These are phyloP conservation scores for Melanogrammus aeglefinus DNA, from an alignment of 2,797 vertebrate species.

Conservation along the genomic window DNA sequence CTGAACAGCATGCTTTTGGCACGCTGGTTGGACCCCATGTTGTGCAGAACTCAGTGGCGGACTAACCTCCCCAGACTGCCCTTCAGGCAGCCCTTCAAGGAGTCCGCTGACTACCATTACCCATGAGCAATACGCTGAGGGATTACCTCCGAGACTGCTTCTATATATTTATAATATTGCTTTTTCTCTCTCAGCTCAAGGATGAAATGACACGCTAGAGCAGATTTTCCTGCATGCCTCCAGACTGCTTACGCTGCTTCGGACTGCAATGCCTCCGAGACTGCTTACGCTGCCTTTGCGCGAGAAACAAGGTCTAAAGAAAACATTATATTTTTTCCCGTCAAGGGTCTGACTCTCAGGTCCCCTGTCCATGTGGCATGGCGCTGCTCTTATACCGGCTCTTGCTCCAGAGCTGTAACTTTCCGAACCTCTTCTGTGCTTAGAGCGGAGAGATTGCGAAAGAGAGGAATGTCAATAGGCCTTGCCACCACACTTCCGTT, in stretches of 20 bases:
- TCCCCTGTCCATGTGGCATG: not conserved
- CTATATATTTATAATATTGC: too few species aligned
- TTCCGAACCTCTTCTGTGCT: not conserved
- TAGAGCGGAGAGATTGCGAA: conserved; percentile 23
- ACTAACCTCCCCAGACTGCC: too few species aligned
- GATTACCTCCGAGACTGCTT: too few species aligned
- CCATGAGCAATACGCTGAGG: too few species aligned
- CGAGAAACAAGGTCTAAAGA: conserved; percentile 15
- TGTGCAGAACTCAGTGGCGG: too few species aligned
- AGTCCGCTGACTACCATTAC: too few species aligned
- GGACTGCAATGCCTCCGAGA: not conserved
- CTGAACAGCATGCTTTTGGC: too few species aligned
- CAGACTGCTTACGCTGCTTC: not conserved
- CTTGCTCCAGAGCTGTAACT: too few species aligned
- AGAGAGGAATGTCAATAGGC: conserved; percentile 14
- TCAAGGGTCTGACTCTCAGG: not conserved
- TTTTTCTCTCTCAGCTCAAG: not conserved
- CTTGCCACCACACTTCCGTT: not conserved
- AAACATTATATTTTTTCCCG: conserved; percentile 6
- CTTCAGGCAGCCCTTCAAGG: too few species aligned
- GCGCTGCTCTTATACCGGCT: too few species aligned
- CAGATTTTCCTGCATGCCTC: not conserved
- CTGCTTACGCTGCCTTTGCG: not conserved
- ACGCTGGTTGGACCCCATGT: too few species aligned
- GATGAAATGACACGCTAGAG: not conserved